A percentile compares a stretch with the other conserved stretches of the same genome.
Evolutionary conservation across 1,140 invertebrate genomes (phyloP).

Genomic region (Dendrolimus kikuchii): DNA sequence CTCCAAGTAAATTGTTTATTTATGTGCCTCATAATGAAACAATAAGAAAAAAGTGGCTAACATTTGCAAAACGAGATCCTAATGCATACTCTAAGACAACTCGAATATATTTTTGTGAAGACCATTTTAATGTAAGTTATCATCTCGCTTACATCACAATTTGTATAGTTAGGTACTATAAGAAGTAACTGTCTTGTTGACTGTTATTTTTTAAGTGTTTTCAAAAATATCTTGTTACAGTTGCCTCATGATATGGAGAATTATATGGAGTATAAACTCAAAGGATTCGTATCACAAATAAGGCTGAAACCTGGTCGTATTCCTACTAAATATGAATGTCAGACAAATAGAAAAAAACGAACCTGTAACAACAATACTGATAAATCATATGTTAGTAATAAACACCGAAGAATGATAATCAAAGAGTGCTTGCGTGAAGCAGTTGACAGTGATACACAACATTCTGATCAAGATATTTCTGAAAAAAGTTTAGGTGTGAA

Average conservation of each 20-base stretch:
- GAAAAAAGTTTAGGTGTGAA: too few relatives aligned
- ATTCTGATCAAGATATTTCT: too few relatives aligned
- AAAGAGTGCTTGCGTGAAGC: conserved; percentile 1
- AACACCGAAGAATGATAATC: conserved; percentile 1
- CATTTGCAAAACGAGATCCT: too few relatives aligned
- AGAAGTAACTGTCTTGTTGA: too few relatives aligned
- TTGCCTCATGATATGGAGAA: conserved; percentile 1
- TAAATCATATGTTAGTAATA: background rate
- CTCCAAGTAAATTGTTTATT: too few relatives aligned
- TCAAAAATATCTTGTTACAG: background rate
- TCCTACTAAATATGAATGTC: background rate
- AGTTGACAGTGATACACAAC: background rate
- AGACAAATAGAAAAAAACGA: background rate
- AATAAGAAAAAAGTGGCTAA: too few relatives aligned
- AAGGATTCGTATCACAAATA: conserved; percentile 1
- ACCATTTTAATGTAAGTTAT: too few relatives aligned
- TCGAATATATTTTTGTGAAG: too few relatives aligned
- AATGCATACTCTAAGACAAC: too few relatives aligned
- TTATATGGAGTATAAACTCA: background rate
- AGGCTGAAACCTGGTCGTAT: conserved; percentile 1
- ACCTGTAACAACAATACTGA: background rate
- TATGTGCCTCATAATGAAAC: too few relatives aligned
- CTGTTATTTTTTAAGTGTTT: background rate
- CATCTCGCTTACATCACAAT: too few relatives aligned
- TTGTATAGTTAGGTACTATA: too few relatives aligned